phyloP scores from a whole-genome alignment of 2,888 invertebrate genomes.

The Drosophila tanythrix region DNA sequence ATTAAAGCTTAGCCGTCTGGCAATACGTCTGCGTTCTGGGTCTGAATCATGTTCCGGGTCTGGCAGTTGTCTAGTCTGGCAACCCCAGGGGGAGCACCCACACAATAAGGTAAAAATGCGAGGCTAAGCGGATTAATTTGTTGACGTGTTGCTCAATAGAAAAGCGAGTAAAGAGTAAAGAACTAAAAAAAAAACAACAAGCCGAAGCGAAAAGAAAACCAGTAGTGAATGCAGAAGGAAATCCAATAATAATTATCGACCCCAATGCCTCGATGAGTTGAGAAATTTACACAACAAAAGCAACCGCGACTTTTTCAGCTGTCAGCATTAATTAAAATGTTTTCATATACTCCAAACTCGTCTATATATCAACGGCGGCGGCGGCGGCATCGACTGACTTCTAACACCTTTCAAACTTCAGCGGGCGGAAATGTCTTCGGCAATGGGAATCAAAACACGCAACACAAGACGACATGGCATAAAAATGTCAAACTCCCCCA shows the following conservation, averaged over 20 bases:
- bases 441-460: slow-evolving; percentile 68
- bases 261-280: slow-evolving; percentile 39
- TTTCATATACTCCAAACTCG: slow-evolving; percentile 47
- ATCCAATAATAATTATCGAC: slow-evolving; percentile 72
- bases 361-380: slow-evolving; percentile 59
- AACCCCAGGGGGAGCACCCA: slow-evolving; percentile 56
- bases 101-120: slow-evolving; percentile 61
- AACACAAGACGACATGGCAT: slow-evolving; percentile 57
- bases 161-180: slow-evolving; percentile 15
- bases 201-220: slow-evolving; percentile 41
- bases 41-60: slow-evolving; percentile 37
- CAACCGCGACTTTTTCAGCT: slow-evolving; percentile 76
- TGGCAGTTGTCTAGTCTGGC: slow-evolving; percentile 65
- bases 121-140: slow-evolving; percentile 74
- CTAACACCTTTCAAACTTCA: slow-evolving; percentile 62
- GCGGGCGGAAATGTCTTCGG: slow-evolving; percentile 67
- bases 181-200: slow-evolving; percentile 22
- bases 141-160: slow-evolving; percentile 70
- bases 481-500: slow-evolving; percentile 65
- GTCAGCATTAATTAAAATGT: slow-evolving; percentile 80
- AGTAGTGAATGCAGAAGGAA: slow-evolving; percentile 62
- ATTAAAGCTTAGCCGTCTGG: slow-evolving; percentile 76
- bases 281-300: slow-evolving; percentile 27
- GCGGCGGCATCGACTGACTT: slow-evolving; percentile 46
- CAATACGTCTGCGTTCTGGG: slow-evolving; percentile 55